Conservation (phyloP, 2,888 invertebrate species). For the Dorcus hopei region DNA sequence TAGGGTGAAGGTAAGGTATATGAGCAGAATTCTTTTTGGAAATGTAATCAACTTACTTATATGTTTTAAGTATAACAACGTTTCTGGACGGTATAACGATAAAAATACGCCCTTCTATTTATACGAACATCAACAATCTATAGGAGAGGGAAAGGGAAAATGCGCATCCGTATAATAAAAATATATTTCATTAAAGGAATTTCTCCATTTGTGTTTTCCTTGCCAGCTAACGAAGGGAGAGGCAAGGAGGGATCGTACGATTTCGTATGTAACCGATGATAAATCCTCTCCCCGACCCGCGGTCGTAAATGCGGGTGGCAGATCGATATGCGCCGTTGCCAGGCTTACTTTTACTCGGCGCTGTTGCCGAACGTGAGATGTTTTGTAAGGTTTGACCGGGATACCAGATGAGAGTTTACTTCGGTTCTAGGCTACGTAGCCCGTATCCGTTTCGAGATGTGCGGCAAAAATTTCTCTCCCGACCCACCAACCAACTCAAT, state of each 20-base stretch:
- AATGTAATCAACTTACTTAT: no score
- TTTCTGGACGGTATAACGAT: no score
- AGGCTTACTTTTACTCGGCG: slow-evolving; percentile 3
- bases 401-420: slow-evolving; percentile 30
- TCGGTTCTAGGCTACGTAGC: slow-evolving; percentile 29
- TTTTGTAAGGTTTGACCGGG: slow-evolving; percentile 27
- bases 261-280: slow-evolving; percentile 27
- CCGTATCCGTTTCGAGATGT: slow-evolving; percentile 18
- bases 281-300: slow-evolving; percentile 23
- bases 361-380: slow-evolving; percentile 24
- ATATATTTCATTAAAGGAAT: slow-evolving; percentile 7
- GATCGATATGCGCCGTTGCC: slow-evolving; percentile 30
- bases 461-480: slow-evolving; percentile 23
- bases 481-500: neutral
- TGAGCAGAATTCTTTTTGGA: no score
- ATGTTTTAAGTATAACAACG: no score
- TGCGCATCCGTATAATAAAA: slow-evolving; percentile 3
- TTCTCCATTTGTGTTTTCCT: neutral
- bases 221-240: neutral
- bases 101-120: no score
- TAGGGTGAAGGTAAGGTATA: no score
- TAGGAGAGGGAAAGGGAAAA: neutral
- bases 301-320: slow-evolving; percentile 31
- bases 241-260: slow-evolving; percentile 21
- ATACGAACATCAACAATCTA: neutral